phyloP scores from a whole-genome alignment of 2,797 vertebrate genomes.

The Tokudaia muenninki region DNA sequence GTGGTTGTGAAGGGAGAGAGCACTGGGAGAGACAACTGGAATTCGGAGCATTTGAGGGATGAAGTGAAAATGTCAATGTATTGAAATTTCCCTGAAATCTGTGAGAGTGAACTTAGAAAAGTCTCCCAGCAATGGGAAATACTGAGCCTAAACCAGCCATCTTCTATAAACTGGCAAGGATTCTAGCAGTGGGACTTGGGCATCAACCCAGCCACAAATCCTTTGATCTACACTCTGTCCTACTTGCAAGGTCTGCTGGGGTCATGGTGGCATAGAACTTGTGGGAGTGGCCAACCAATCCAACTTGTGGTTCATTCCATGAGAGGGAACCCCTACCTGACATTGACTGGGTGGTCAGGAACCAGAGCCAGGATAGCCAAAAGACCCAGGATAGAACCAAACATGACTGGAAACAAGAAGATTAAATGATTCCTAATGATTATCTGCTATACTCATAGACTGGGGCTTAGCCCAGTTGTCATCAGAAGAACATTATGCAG shows the following conservation, averaged over 20 bases:
- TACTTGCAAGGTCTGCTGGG: background rate
- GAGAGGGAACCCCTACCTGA: background rate
- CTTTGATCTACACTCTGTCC: background rate
- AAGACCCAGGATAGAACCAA: background rate
- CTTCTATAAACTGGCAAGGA: background rate
- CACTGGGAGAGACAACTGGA: background rate
- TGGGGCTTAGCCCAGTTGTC: background rate
- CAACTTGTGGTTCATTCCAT: background rate
- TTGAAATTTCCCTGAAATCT: background rate
- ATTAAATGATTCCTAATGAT: background rate
- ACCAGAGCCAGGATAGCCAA: background rate
- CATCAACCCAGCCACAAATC: background rate
- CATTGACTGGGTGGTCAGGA: background rate
- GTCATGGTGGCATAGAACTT: background rate
- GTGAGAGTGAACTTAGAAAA: no score
- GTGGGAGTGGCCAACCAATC: background rate
- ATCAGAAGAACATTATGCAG: background rate
- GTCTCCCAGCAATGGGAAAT: no score
- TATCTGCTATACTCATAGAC: background rate
- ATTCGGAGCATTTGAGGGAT: background rate
- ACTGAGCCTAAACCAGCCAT: background rate
- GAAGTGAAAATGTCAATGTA: background rate
- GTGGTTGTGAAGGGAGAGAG: background rate
- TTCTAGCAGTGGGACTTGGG: background rate
- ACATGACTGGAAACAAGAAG: background rate